A percentile compares a stretch with the other conserved stretches of the same genome.
Conservation (phyloP, 37 sponge, comb jelly and placozoan genomes). For the Geodia barretti region DNA sequence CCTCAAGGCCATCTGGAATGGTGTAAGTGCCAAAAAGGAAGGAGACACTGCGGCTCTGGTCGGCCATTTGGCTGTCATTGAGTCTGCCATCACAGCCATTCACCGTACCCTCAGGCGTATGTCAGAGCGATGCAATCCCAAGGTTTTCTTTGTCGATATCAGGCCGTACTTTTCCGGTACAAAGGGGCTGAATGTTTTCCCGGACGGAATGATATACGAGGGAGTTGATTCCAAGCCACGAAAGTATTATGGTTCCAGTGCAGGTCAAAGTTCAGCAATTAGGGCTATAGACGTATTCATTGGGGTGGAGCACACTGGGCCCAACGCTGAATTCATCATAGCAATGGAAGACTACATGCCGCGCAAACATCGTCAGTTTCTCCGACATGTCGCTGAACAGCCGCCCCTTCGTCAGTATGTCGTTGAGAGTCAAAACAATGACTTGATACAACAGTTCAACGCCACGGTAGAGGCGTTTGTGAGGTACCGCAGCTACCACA, state of each 20-base stretch:
- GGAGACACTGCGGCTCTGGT: conserved; percentile 11
- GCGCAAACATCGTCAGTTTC: conserved; percentile 51
- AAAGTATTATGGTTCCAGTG: conserved; percentile 63
- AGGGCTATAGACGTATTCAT: conserved; percentile 56
- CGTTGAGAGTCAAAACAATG: neutral
- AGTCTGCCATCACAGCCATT: conserved; percentile 29
- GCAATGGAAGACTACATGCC: conserved; percentile 63
- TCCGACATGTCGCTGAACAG: conserved; percentile 32
- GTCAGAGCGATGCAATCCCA: conserved; percentile 58
- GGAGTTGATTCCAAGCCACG: conserved; percentile 44
- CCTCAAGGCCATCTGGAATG: conserved; percentile 27
- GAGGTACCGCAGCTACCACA: conserved; percentile 50
- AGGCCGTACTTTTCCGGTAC: conserved; percentile 66
- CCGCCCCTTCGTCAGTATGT: conserved; percentile 51
- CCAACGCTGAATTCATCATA: conserved; percentile 28
- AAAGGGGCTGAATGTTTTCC: conserved; percentile 40
- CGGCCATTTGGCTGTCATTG: conserved; percentile 1
- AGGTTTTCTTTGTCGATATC: conserved; percentile 52
- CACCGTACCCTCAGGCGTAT: conserved; percentile 27
- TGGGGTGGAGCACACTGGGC: conserved; percentile 33
- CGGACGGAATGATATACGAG: conserved; percentile 72
- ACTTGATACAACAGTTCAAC: conserved; percentile 42
- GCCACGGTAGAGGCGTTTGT: conserved; percentile 31
- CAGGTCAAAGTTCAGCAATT: conserved; percentile 64
- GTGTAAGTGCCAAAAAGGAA: conserved; percentile 16